A percentile compares a stretch with the other conserved stretches of the same genome.
Evolutionary conservation across 2,113 vertebrate species (phyloP).

Genomic region (Mustelus asterias): DNA sequence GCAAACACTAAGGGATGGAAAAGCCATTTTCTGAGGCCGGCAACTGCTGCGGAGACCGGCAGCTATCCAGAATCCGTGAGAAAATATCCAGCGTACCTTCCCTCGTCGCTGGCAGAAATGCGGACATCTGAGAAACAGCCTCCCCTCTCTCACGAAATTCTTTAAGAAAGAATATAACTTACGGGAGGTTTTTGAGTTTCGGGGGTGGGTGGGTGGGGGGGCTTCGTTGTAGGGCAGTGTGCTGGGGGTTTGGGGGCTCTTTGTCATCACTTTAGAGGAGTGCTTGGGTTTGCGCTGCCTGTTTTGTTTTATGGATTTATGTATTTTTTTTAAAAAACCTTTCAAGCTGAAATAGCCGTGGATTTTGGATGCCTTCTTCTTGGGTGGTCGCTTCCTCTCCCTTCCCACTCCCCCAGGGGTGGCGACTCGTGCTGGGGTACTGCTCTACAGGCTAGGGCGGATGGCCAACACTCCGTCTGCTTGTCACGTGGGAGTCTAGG

Average conservation of each 20-base stretch:
- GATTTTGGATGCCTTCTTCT: neutral
- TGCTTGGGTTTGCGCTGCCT: neutral
- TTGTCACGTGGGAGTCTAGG: neutral
- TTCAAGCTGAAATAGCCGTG: neutral
- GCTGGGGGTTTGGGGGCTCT: too few species aligned
- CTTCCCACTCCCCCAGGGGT: neutral
- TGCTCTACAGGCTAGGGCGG: neutral
- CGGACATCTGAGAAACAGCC: neutral
- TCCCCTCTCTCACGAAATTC: neutral
- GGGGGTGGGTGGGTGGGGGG: too few species aligned
- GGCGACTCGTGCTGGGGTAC: neutral
- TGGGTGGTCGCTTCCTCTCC: neutral
- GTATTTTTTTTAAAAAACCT: neutral
- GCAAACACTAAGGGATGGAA: constrained; percentile 12
- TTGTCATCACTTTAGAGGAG: neutral
- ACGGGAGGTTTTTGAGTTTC: neutral
- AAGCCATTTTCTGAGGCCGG: neutral
- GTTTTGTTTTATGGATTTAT: neutral
- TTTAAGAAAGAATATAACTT: neutral
- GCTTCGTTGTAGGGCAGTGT: too few species aligned
- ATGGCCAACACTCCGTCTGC: neutral
- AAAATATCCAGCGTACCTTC: neutral
- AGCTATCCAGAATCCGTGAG: neutral
- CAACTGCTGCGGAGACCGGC: neutral
- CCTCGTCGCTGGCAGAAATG: neutral